Base-by-base conservation (phyloP, 1,140 invertebrate genomes). In the Drosophila tsacasi region DNA sequence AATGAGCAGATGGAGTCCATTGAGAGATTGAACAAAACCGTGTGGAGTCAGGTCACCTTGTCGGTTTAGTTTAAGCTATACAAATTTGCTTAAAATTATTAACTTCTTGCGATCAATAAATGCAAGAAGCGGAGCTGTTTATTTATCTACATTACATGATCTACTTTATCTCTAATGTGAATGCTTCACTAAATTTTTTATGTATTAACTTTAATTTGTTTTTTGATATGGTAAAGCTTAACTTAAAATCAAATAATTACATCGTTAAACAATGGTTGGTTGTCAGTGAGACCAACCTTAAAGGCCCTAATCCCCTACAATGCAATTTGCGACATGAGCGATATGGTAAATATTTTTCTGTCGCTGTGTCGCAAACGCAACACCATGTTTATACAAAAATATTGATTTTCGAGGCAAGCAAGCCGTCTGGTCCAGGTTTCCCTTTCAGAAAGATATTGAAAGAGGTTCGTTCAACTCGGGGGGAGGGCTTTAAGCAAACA, bases 31-130 rank as follows among this genome's bases (percentile, higher is more conserved):
- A 92, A 92, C 58, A 59, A 76, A 9, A 74, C 87, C 0, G 10
- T 92, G 19, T 92, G 84, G 79, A 79, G 77, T 25, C 76, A 92
- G 35, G 57, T 87, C 35, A 83, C 83, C 7, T 74, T 92, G 8
- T 69, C 66, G 4, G 57, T 91, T 17, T 90, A 83, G 66, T 5
- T 10, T 21, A 46, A 10, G 17, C 15, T n/a, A 27, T 10, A 21
- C 17, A 13, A 7, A 17, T 37, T 4, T 17, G 0, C 13, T 2
- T 15, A 3, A 30, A 61, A 27, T 40, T 37, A 37, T 13, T 13
- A 30, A 67, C 15, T 27, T 67, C 1, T 30, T 49, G 19, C 25
- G 35, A 42, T 68, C 37, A 68, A 40, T 68, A 65, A 32, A 65
- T 32, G 19, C 27, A 4, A 4, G 17, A 10, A 17, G 32, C 27